A percentile compares a stretch with the other conserved stretches of the same genome.
Evolutionary conservation across 2,888 invertebrate genomes (phyloP).

Genomic region (Syrphus vitripennis): DNA sequence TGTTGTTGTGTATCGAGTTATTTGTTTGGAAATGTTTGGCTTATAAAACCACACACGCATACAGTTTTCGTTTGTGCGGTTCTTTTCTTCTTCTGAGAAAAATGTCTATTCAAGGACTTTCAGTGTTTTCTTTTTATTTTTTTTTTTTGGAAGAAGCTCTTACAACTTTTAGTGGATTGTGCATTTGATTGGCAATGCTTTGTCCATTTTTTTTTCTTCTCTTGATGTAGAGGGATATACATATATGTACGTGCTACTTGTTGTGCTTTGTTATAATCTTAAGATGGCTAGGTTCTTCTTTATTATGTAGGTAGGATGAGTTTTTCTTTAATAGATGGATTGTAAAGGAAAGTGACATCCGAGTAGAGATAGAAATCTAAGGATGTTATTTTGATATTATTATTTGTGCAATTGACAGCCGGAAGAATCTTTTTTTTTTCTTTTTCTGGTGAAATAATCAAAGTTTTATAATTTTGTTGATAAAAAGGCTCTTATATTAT

Average conservation of each 20-base stretch:
- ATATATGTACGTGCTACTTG: slow-evolving; percentile 54
- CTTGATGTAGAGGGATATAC: background rate
- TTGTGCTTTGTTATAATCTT: slow-evolving; percentile 48
- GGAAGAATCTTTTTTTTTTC: background rate
- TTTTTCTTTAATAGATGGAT: slow-evolving; percentile 4
- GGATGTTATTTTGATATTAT: slow-evolving; percentile 16
- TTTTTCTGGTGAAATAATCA: slow-evolving; percentile 14
- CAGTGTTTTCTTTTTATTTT: background rate
- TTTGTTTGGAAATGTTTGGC: slow-evolving; percentile 21
- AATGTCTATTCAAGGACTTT: slow-evolving; percentile 31
- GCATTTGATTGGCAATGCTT: slow-evolving; percentile 63
- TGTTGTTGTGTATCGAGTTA: background rate
- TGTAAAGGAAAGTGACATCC: slow-evolving; percentile 3
- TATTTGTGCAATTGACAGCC: slow-evolving; percentile 41
- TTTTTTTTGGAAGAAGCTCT: slow-evolving; percentile 16
- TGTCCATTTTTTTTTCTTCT: slow-evolving; percentile 35
- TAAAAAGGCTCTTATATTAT: slow-evolving; percentile 6
- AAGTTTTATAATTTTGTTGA: slow-evolving; percentile 43
- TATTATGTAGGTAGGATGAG: background rate
- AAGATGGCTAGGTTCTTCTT: slow-evolving; percentile 11
- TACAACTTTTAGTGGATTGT: slow-evolving; percentile 64
- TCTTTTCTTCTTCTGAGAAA: background rate
- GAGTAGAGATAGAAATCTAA: slow-evolving; percentile 26
- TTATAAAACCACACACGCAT: slow-evolving; percentile 41
- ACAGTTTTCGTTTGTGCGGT: background rate